Evolutionary conservation across 2,797 vertebrate genomes (phyloP).

Genomic region (Gadopsis marmoratus): DNA sequence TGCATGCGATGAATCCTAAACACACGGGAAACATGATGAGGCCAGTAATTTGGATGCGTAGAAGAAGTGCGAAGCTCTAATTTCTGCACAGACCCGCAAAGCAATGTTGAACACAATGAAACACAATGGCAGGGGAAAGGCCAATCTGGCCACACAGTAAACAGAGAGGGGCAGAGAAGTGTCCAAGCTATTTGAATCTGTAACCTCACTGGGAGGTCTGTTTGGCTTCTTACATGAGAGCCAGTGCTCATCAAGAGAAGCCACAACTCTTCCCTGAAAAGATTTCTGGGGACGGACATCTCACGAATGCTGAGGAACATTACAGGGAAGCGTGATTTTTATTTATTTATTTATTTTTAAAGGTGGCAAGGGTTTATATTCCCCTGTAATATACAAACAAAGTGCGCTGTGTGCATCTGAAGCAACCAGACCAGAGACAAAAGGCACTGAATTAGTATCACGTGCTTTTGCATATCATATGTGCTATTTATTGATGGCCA

Average conservation of each 20-base stretch:
- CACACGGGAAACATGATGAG: constrained; percentile 40
- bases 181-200: constrained; percentile 57
- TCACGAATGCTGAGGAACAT: constrained; percentile 34
- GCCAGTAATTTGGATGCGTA: constrained; percentile 33
- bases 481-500: background rate
- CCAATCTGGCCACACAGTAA: constrained; percentile 59
- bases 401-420: background rate
- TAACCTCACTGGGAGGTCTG: constrained; percentile 53
- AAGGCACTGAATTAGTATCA: background rate
- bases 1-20: constrained; percentile 39
- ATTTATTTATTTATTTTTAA: background rate
- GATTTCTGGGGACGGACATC: constrained; percentile 27
- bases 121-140: constrained; percentile 35
- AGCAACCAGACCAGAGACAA: background rate
- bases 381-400: constrained; percentile 9
- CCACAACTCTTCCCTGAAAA: constrained; percentile 47
- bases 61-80: constrained; percentile 14
- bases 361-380: constrained; percentile 20
- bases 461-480: background rate
- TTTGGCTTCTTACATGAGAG: constrained; percentile 41
- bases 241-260: constrained; percentile 55
- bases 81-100: constrained; percentile 23
- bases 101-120: constrained; percentile 26
- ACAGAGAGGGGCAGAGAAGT: constrained; percentile 52
- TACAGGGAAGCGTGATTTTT: background rate